Conservation (phyloP, 2,113 vertebrate species). For the Ochotona princeps region DNA sequence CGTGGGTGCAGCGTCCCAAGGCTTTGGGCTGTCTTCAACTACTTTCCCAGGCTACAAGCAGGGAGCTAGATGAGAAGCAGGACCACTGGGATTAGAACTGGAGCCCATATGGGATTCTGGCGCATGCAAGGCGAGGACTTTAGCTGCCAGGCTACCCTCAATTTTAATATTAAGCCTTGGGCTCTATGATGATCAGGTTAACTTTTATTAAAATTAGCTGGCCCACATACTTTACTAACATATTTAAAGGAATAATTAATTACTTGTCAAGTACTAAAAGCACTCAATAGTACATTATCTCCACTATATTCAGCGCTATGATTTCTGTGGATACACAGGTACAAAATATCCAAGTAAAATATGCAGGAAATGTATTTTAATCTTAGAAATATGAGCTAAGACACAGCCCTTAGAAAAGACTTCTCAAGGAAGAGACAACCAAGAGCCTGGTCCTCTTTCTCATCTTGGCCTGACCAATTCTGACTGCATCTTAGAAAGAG, state of each 20-base stretch:
- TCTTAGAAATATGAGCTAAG: slow-evolving; percentile 41
- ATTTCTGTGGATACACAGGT: slow-evolving; percentile 7
- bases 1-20: too few species aligned
- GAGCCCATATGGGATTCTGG: too few species aligned
- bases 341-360: slow-evolving; percentile 32
- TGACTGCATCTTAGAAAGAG: neutral
- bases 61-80: too few species aligned
- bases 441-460: neutral
- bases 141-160: too few species aligned
- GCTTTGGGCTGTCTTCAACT: too few species aligned
- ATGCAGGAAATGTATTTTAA: slow-evolving; percentile 26
- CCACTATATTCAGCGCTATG: slow-evolving; percentile 31
- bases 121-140: too few species aligned
- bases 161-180: too few species aligned
- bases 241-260: slow-evolving; percentile 42
- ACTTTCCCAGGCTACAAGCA: too few species aligned
- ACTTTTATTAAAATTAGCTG: slow-evolving; percentile 52
- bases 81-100: too few species aligned
- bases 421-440: neutral
- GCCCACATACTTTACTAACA: slow-evolving; percentile 13
- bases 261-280: slow-evolving; percentile 48
- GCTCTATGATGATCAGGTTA: slow-evolving; percentile 26
- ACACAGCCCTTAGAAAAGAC: slow-evolving; percentile 22
- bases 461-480: neutral
- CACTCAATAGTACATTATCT: neutral